phyloP scores from a whole-genome alignment of 2,797 vertebrate genomes.

The Girardinus metallicus region DNA sequence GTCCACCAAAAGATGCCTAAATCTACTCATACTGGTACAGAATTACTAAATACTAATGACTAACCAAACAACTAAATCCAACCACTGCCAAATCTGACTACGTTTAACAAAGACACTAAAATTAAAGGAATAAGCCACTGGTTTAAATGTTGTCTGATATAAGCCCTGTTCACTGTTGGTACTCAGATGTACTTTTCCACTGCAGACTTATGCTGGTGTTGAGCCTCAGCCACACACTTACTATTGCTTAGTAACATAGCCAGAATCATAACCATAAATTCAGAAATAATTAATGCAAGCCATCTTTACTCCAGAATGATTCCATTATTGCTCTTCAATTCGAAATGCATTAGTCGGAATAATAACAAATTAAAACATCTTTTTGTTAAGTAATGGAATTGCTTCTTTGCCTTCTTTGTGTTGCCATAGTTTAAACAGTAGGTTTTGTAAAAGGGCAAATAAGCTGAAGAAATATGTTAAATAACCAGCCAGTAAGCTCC shows the following conservation, averaged over 20 bases:
- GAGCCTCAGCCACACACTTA: not conserved
- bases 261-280: not conserved
- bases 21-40: not conserved
- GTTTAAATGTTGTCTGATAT: not conserved
- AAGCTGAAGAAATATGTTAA: constrained; percentile 13
- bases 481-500: constrained; percentile 9
- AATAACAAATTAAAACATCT: not conserved
- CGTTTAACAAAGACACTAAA: not conserved
- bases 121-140: not conserved
- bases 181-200: not conserved
- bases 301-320: not conserved
- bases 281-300: not conserved
- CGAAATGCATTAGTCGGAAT: not conserved
- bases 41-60: not conserved
- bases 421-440: not conserved
- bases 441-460: not conserved
- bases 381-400: not conserved
- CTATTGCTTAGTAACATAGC: not conserved
- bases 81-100: not conserved
- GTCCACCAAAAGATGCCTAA: not conserved
- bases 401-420: not conserved
- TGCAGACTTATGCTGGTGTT: not conserved
- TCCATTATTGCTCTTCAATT: constrained; percentile 2
- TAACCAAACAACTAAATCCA: not conserved
- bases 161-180: not conserved